These are phyloP conservation scores for Xestia xanthographa DNA, from an alignment of 2,888 invertebrate genomes.

Conservation along the genomic window DNA sequence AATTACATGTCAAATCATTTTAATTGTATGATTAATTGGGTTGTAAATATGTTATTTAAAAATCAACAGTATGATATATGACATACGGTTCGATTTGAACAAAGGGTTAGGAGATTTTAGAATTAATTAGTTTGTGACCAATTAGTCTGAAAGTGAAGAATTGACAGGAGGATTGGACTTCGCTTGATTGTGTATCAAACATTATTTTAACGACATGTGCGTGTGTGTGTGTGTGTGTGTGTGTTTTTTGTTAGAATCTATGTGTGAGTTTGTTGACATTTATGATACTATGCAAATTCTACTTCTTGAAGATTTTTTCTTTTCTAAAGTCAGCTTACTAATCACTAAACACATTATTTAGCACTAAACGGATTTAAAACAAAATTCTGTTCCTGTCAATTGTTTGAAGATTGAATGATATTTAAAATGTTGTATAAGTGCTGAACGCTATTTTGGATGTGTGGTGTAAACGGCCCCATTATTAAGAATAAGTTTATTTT, in stretches of 20 bases:
- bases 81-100: constrained; percentile 62
- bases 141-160: constrained; percentile 58
- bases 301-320: not conserved
- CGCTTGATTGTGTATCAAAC: constrained; percentile 35
- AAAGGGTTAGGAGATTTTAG: constrained; percentile 34
- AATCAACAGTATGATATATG: constrained; percentile 62
- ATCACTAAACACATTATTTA: not conserved
- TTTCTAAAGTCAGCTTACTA: not conserved
- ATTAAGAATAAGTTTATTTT: not conserved
- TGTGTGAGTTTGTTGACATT: not conserved
- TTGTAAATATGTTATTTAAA: constrained; percentile 59
- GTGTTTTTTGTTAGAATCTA: not conserved
- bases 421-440: not conserved
- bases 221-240: not conserved
- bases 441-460: not conserved
- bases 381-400: not conserved
- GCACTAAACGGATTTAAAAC: not conserved
- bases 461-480: not conserved
- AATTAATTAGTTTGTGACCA: constrained; percentile 65
- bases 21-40: constrained; percentile 79
- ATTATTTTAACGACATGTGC: constrained; percentile 33
- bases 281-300: not conserved
- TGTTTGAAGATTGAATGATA: not conserved
- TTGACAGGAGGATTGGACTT: constrained; percentile 57
- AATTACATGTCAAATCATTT: constrained; percentile 76